Evolutionary conservation across 2,888 invertebrate species (phyloP).

Genomic region (Scaptomyza parva): DNA sequence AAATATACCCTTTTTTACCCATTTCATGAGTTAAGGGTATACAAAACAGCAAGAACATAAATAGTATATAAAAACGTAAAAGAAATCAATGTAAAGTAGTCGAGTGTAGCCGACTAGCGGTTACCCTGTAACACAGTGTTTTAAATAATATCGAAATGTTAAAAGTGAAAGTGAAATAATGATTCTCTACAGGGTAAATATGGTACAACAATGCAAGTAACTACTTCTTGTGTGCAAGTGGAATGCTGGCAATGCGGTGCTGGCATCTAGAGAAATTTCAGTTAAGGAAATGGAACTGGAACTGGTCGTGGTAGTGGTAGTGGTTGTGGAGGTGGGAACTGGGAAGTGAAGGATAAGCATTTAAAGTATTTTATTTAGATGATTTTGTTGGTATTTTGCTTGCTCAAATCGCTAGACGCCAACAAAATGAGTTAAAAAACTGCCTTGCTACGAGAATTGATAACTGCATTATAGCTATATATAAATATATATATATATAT

Average conservation of each 20-base stretch:
- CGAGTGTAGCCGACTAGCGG: constrained; percentile 8
- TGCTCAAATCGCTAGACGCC: constrained; percentile 38
- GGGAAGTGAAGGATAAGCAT: constrained; percentile 25
- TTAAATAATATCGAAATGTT: too few species aligned
- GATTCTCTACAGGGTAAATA: constrained; percentile 28
- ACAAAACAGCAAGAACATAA: not conserved
- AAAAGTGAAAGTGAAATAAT: too few species aligned
- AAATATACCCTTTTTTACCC: too few species aligned
- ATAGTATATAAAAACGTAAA: constrained; percentile 1
- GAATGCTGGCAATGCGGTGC: constrained; percentile 17
- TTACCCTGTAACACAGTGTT: constrained; percentile 15
- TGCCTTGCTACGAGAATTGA: constrained; percentile 46
- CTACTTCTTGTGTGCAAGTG: constrained; percentile 21
- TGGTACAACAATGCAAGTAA: constrained; percentile 4
- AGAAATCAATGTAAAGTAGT: constrained; percentile 12
- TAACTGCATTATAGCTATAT: constrained; percentile 23
- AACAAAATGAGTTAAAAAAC: constrained; percentile 19
- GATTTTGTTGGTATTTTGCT: constrained; percentile 14
- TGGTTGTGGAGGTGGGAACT: not conserved
- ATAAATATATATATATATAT: constrained; percentile 5
- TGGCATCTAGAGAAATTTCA: constrained; percentile 19
- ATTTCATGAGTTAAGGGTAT: too few species aligned
- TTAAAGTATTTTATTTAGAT: constrained; percentile 15
- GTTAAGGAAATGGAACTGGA: too few species aligned
- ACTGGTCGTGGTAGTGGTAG: constrained; percentile 1